phyloP scores from a whole-genome alignment of 2,113 vertebrate species.

The Myrmecophaga tridactyla region DNA sequence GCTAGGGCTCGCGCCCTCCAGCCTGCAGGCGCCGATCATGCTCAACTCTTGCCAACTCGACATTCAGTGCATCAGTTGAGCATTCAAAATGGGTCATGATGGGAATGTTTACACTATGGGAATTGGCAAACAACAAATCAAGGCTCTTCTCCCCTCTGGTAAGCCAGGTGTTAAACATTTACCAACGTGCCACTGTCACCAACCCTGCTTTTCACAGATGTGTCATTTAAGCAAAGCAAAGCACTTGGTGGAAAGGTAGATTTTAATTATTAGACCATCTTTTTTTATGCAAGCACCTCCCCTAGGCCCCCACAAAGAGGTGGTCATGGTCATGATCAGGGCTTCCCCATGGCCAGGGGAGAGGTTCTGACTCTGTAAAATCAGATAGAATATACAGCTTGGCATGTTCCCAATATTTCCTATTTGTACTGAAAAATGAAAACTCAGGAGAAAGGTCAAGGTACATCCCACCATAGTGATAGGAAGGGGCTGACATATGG shows the following conservation, averaged over 20 bases:
- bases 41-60: background rate
- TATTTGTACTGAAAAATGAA: background rate
- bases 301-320: background rate
- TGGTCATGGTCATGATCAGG: slow-evolving; percentile 28
- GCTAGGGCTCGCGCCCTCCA: fast-evolving
- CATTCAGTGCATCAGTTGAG: background rate
- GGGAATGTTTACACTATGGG: background rate
- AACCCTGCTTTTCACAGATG: background rate
- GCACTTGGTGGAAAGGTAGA: background rate
- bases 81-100: background rate
- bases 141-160: background rate
- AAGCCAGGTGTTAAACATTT: background rate
- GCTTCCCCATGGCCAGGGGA: slow-evolving; percentile 59
- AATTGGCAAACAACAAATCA: background rate
- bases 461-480: slow-evolving; percentile 40
- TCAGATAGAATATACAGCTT: slow-evolving; percentile 26
- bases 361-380: slow-evolving; percentile 47
- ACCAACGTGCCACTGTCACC: background rate
- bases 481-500: slow-evolving; percentile 55
- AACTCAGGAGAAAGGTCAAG: background rate
- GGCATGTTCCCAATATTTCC: slow-evolving; percentile 69
- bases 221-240: background rate
- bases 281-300: background rate
- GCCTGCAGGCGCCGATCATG: background rate
- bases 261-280: background rate